Conservation (phyloP, 2,888 invertebrate species). For the Drosophila stalkeri region DNA sequence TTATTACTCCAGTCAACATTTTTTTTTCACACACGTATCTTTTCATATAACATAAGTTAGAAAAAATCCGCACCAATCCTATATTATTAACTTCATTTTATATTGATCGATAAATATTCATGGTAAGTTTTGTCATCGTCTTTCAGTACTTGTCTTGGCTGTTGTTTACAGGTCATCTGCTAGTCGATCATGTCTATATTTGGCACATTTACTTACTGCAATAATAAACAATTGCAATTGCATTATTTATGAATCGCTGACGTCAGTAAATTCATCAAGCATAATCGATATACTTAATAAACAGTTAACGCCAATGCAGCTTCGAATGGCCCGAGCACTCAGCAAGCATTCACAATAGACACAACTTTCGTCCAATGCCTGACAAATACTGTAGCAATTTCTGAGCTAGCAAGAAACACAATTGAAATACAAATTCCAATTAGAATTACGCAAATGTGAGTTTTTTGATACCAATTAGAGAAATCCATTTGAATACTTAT, state of each 20-base stretch:
- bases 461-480: background rate
- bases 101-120: background rate
- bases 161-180: background rate
- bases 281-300: conserved; percentile 13
- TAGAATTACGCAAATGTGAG: background rate
- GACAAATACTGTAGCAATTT: background rate
- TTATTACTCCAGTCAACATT: background rate
- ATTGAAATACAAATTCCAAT: background rate
- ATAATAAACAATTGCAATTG: conserved; percentile 8
- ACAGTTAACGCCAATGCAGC: background rate
- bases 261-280: conserved; percentile 1
- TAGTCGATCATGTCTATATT: background rate
- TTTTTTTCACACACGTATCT: background rate
- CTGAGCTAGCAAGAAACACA: background rate
- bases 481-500: background rate
- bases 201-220: background rate
- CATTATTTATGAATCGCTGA: conserved; percentile 10
- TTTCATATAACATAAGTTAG: background rate
- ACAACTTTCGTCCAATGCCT: background rate
- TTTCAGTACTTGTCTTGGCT: no score
- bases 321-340: background rate
- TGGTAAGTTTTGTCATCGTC: background rate
- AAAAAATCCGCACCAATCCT: no score
- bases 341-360: background rate
- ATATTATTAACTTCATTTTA: background rate